phyloP scores from a whole-genome alignment of 2,797 vertebrate species.

The Crypturellus tataupa region DNA sequence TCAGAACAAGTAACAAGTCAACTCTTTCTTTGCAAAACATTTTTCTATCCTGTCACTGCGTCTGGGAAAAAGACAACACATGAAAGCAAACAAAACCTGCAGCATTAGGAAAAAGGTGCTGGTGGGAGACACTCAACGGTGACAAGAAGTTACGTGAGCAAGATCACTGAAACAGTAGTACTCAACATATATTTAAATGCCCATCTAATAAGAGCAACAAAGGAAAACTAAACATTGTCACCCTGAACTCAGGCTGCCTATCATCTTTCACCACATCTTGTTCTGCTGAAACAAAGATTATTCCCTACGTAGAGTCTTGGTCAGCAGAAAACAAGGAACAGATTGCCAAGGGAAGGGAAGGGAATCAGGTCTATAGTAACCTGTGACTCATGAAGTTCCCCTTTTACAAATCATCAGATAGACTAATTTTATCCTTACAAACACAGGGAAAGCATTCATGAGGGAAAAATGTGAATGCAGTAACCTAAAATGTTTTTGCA shows the following conservation, averaged over 20 bases:
- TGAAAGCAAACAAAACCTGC: neutral
- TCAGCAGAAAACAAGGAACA: neutral
- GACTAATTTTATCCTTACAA: neutral
- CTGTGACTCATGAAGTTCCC: neutral
- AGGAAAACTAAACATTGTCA: neutral
- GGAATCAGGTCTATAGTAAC: neutral
- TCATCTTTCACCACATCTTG: neutral
- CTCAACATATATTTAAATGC: neutral
- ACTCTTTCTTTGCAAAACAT: neutral
- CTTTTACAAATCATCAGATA: neutral
- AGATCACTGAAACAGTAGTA: neutral
- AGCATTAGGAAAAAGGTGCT: neutral
- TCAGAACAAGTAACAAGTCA: neutral
- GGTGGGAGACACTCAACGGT: neutral
- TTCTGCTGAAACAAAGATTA: neutral
- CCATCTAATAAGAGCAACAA: neutral
- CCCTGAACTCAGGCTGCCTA: neutral
- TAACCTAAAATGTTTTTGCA: neutral
- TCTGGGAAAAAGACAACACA: neutral
- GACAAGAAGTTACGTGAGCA: neutral
- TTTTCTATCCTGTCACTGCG: neutral
- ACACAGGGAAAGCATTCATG: neutral
- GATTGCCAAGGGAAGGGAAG: neutral
- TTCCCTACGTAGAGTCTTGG: neutral
- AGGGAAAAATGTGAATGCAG: neutral